phyloP scores from a whole-genome alignment of 2,797 vertebrate species.

The Bovichtus diacanthus region DNA sequence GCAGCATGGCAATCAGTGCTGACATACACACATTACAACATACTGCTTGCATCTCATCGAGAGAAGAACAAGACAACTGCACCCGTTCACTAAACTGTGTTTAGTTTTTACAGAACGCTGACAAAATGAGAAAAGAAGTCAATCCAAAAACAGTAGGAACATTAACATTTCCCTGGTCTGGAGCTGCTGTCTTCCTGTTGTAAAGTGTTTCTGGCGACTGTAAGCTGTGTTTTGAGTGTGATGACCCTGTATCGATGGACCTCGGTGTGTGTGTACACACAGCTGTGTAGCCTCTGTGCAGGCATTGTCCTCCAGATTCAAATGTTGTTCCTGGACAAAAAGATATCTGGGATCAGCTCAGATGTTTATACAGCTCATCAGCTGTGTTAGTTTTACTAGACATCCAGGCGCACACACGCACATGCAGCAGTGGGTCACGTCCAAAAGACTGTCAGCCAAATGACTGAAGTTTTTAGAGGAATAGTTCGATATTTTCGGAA shows the following conservation, averaged over 20 bases:
- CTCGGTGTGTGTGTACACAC: slow-evolving; percentile 63
- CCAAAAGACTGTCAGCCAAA: slow-evolving; percentile 17
- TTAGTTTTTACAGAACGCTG: slow-evolving; percentile 19
- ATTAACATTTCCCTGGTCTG: slow-evolving; percentile 51
- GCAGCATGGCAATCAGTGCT: slow-evolving; percentile 37
- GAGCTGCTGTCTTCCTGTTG: slow-evolving; percentile 62
- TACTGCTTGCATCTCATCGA: slow-evolving; percentile 19
- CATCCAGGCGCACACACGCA: slow-evolving; percentile 15
- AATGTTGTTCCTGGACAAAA: slow-evolving; percentile 72
- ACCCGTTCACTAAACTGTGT: slow-evolving; percentile 16
- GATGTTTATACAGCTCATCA: slow-evolving; percentile 75
- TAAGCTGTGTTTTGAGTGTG: slow-evolving; percentile 60
- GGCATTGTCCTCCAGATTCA: slow-evolving; percentile 70
- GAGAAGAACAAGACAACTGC: slow-evolving; percentile 23
- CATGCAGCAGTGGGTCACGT: slow-evolving; percentile 16
- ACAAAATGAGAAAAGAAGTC: slow-evolving; percentile 43
- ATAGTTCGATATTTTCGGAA: neutral
- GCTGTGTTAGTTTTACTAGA: slow-evolving; percentile 67
- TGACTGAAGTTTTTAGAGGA: slow-evolving; percentile 13
- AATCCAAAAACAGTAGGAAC: slow-evolving; percentile 33
- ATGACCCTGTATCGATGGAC: slow-evolving; percentile 57
- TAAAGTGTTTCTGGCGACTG: slow-evolving; percentile 50
- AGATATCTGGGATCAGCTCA: slow-evolving; percentile 67
- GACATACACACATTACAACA: slow-evolving; percentile 44
- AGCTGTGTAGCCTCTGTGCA: slow-evolving; percentile 74